Evolutionary conservation across 1,140 invertebrate genomes (phyloP), one percentile per base, ranked within the genome.

Genomic region (Cyclina sinensis): DNA sequence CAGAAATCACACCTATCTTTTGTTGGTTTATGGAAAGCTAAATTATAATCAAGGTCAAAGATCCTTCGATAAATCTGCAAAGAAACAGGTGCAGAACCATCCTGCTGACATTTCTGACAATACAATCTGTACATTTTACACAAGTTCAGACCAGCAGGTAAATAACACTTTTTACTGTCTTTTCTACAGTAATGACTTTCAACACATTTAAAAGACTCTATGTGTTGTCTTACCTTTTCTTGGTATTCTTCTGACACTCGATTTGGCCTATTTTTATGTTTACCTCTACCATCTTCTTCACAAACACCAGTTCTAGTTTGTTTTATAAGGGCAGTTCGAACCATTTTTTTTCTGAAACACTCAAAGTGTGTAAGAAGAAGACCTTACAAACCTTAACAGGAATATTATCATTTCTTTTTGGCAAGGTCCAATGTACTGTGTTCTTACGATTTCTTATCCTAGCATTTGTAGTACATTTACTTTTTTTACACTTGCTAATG

Each of bases 1-100:
- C 59, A 73, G 5, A 70, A 7, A 73, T 84, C 81, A 84, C 81
- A 84, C 46, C 73, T 62, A 37, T 84, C 62, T 73, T 84, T 73
- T 12, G 16, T 48, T n/a, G 81, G 81, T 16, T 27, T 24, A 30
- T 84, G 24, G 24, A 84, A 84, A 11, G 32, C 14, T 11, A 84
- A 16, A 73, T 84, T 84, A 51, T 35, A 84, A 24, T 84, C n/a
- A 0, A 21, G 18, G 35, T 68, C 39, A 70, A 84, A 84, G 5
- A 84, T 48, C 3, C 18, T n/a, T 35, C 81, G 46, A 51, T 84
- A 84, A 9, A 35, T 18, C 21, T 9, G n/a, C 43, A 68, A 39
- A 48, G 18, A 27, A 30, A 84, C 81, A 48, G 81, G 68, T 51
- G 12, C 37, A 12, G 21, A 24, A 12, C 14, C 24, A 11, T 39